Conservation (phyloP, 2,888 invertebrate genomes). For the Hydrotaea diabolus region DNA sequence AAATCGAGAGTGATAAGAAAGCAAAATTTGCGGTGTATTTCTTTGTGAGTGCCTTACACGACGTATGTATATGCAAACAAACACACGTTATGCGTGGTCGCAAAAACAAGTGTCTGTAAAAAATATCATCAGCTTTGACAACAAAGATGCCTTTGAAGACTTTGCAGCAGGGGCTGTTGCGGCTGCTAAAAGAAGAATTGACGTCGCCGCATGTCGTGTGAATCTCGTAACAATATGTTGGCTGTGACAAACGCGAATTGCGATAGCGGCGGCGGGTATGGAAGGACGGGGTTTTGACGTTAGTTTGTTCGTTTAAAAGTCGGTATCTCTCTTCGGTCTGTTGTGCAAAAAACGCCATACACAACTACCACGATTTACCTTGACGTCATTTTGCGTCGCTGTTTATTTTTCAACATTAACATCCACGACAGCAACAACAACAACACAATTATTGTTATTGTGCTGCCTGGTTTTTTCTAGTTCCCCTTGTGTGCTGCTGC, state of each 20-base stretch:
- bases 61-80: too few species aligned
- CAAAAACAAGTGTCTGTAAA: background rate
- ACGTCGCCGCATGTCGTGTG: background rate
- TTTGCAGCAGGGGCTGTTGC: background rate
- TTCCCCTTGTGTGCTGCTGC: background rate
- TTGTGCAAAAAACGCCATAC: conserved; percentile 32
- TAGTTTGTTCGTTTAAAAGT: background rate
- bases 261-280: too few species aligned
- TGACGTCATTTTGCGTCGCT: conserved; percentile 49
- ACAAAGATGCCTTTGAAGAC: background rate
- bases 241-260: background rate
- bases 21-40: background rate
- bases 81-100: conserved; percentile 25
- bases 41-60: background rate
- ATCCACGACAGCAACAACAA: background rate
- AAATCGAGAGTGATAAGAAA: conserved; percentile 20
- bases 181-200: too few species aligned
- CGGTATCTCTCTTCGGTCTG: background rate
- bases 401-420: conserved; percentile 8
- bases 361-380: conserved; percentile 43
- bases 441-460: background rate
- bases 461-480: background rate
- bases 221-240: background rate
- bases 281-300: background rate
- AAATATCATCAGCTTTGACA: background rate